phyloP scores from a whole-genome alignment of 2,888 invertebrate species.

The Rhagophthalmus giganteus region DNA sequence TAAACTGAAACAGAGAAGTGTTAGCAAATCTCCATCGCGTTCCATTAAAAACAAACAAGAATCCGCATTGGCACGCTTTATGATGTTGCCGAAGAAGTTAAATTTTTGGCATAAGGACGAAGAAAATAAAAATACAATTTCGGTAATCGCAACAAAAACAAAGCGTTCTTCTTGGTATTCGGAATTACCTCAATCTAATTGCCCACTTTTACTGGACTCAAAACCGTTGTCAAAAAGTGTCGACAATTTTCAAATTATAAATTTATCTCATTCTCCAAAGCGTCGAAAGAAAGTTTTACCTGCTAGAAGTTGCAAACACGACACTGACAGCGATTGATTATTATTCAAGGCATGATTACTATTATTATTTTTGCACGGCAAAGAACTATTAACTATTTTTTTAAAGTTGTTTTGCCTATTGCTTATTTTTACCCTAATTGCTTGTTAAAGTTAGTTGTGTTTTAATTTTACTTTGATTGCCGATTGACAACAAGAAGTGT shows the following conservation, averaged over 20 bases:
- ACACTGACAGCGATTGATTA: slow-evolving; percentile 18
- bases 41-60: slow-evolving; percentile 35
- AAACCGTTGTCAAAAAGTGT: slow-evolving; percentile 47
- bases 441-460: too few relatives aligned
- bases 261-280: slow-evolving; percentile 7
- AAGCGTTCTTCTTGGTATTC: slow-evolving; percentile 45
- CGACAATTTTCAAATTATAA: slow-evolving; percentile 36
- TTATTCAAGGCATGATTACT: slow-evolving; percentile 24
- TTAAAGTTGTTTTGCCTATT: too few relatives aligned
- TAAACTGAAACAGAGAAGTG: slow-evolving; percentile 40
- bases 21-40: slow-evolving; percentile 28
- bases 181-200: slow-evolving; percentile 19
- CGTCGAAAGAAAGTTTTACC: slow-evolving; percentile 1
- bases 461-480: too few relatives aligned
- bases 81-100: slow-evolving; percentile 61
- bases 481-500: too few relatives aligned
- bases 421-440: too few relatives aligned
- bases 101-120: slow-evolving; percentile 61
- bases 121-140: slow-evolving; percentile 25
- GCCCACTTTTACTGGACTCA: slow-evolving; percentile 18
- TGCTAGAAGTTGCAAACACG: slow-evolving; percentile 6
- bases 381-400: not conserved
- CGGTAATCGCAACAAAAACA: slow-evolving; percentile 10
- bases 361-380: slow-evolving; percentile 3
- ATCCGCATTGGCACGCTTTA: slow-evolving; percentile 47